These are phyloP conservation scores for Pachycephus smyrnensis DNA, from an alignment of 2,888 invertebrate genomes.

Conservation along the genomic window DNA sequence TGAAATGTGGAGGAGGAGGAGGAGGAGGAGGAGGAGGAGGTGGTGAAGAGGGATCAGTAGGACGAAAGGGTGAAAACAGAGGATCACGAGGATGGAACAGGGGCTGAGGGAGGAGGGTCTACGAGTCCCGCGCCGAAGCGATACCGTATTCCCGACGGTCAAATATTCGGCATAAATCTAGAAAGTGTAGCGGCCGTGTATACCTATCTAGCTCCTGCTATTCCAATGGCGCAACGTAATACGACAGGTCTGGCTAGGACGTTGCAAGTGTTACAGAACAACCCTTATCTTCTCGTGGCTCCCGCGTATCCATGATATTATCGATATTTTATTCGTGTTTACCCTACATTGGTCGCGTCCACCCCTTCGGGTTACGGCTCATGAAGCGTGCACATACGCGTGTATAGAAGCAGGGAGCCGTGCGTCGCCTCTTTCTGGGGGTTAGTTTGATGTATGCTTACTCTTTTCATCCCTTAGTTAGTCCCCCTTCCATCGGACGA, in stretches of 20 bases:
- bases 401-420: constrained; percentile 15
- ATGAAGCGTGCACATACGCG: constrained; percentile 21
- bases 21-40: not conserved
- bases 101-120: not conserved
- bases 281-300: constrained; percentile 29
- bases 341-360: constrained; percentile 37
- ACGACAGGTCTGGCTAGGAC: not conserved
- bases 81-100: not conserved
- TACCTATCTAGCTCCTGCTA: not conserved
- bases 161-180: constrained; percentile 38
- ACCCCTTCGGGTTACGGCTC: constrained; percentile 25
- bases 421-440: constrained; percentile 23
- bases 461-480: constrained; percentile 30
- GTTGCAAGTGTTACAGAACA: constrained; percentile 17
- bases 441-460: constrained; percentile 36
- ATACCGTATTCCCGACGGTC: constrained; percentile 21
- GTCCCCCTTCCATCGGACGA: constrained; percentile 1
- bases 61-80: not conserved
- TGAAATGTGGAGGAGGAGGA: not conserved
- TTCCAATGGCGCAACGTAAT: not conserved
- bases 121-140: not conserved
- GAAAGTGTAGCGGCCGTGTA: not conserved
- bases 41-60: not conserved
- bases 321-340: constrained; percentile 54
- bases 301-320: constrained; percentile 35